Evolutionary conservation across 2,888 invertebrate genomes (phyloP), one percentile per base, ranked within the genome.

Genomic region (Drosophila tanythrix): DNA sequence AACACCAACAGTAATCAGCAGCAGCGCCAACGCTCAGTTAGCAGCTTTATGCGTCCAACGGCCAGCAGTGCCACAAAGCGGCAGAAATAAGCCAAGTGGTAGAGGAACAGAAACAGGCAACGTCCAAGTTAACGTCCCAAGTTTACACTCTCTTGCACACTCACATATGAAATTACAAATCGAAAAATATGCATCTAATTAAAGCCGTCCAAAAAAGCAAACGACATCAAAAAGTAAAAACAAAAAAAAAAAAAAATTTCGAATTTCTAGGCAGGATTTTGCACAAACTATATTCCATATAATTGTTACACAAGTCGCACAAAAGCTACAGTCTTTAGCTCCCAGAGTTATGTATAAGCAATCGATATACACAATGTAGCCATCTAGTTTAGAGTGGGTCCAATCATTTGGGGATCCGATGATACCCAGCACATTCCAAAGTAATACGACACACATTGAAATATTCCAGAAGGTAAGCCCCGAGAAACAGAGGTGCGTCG

Each of bases 31-130:
- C 83, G 91, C 3, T 90, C 93, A 38, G 85, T 94, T 29, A 93
- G 94, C 68, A 95, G 96, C 72, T 97, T 97, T 91, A 97, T 98
- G 97, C 95, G 97, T 88, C 97, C 97, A 1, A 98, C 98, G 0
- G 96, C 97, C 33, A 96, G 97, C 13, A 97, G 97, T 78, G 95
- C 96, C 36, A 97, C 97, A 59, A 96, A 97, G 92, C 89, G 93
- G 4, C 89, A 85, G 50, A 90, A 95, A 66, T 85, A 72, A 48
- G 33, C 25, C 13, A 27, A 21, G 29, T n/a, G 55, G n/a, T 27
- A 18, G n/a, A 51, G 51, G n/a, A 13, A 51, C n/a, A 18, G n/a
- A 10, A 48, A 36, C 31, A 55, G 53, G 27, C 55, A 66, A 55
- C 55, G 74, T 71, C 81, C 74, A 78, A 76, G 81, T 75, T 74